Base-by-base conservation (phyloP, 37 sponge, comb jelly and placozoan species). In the Corticium candelabrum region DNA sequence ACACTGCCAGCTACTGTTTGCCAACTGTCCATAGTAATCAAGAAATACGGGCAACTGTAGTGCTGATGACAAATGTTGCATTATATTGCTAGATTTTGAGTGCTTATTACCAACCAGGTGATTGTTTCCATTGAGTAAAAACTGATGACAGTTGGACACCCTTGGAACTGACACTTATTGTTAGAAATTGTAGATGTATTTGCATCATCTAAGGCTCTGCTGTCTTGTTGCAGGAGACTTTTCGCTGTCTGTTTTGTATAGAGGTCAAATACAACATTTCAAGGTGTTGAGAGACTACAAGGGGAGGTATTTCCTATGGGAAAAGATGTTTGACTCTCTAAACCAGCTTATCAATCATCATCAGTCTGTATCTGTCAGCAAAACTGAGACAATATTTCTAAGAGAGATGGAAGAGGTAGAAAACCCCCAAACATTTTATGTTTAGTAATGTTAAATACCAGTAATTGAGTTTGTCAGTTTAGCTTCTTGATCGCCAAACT, bases 281-380 rank as follows among this genome's bases (percentile, higher is more conserved):
- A 27, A 68, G 76, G 82, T 80, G 30, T 72, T 80, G 15, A 76
- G 82, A 2, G 82, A 80, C 80, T 27, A 39, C 15, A 29, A 3
- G 40, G 82, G 82, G 29, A 80, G 76, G 77, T 80, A 80, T 68
- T 80, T 68, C 82, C 38, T 80, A 0, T 80, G 82, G 82, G 82
- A 76, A 21, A n/a, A 67, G 27, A 80, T 76, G 77, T 68, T 72
- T 37, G 77, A 80, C 2, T 80, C 82, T 30, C 38, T 80, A 39
- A 80, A 80, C 40, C 77, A 76, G 77, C 82, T 80, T 27, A 37
- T 80, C 36, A 38, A 78, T 39, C 76, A 80, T 41, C 82, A 80
- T 68, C 75, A 40, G n/a, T 11, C 5, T 5, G 38, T 35, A 29
- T 80, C 82, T 3, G 40, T 80, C 39, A 72, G 74, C 27, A 37